These are phyloP conservation scores for Chymomyza costata DNA, from an alignment of 1,140 invertebrate genomes.

Conservation along the genomic window DNA sequence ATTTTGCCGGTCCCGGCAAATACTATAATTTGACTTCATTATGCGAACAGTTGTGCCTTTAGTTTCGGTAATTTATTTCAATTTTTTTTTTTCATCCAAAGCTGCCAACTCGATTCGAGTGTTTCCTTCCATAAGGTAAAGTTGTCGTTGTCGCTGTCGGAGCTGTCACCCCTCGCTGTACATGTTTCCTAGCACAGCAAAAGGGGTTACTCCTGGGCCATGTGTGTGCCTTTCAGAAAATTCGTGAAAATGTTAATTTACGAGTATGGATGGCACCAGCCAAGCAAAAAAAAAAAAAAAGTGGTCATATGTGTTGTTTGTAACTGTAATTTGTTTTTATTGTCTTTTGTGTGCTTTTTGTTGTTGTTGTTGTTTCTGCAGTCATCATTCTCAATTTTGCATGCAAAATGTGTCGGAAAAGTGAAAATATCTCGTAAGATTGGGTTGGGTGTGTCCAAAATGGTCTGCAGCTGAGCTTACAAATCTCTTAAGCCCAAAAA, in stretches of 20 bases:
- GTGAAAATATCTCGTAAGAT: no score
- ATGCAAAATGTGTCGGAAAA: background rate
- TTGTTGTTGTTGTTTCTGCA: no score
- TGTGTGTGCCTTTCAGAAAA: background rate
- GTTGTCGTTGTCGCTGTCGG: no score
- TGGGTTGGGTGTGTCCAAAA: no score
- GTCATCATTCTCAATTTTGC: no score
- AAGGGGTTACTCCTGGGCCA: slow-evolving; percentile 31
- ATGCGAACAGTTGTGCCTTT: slow-evolving; percentile 74
- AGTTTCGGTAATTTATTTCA: slow-evolving; percentile 75
- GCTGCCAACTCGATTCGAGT: slow-evolving; percentile 8
- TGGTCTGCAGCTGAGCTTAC: no score
- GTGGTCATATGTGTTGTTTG: slow-evolving; percentile 45
- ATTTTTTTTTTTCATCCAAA: slow-evolving; percentile 40
- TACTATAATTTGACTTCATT: slow-evolving; percentile 73
- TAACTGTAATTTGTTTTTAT: slow-evolving; percentile 62
- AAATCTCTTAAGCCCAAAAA: no score
- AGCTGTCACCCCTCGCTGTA: slow-evolving; percentile 9
- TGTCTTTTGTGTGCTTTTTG: no score
- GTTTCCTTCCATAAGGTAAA: slow-evolving; percentile 9
- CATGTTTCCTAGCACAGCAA: slow-evolving; percentile 3
- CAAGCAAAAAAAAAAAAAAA: slow-evolving; percentile 21
- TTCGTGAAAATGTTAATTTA: slow-evolving; percentile 36
- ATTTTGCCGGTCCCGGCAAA: slow-evolving; percentile 34
- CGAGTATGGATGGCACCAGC: slow-evolving; percentile 7